A percentile compares a stretch with the other conserved stretches of the same genome.
phyloP scores from a whole-genome alignment of 2,113 vertebrate genomes.

The Istiophorus platypterus region DNA sequence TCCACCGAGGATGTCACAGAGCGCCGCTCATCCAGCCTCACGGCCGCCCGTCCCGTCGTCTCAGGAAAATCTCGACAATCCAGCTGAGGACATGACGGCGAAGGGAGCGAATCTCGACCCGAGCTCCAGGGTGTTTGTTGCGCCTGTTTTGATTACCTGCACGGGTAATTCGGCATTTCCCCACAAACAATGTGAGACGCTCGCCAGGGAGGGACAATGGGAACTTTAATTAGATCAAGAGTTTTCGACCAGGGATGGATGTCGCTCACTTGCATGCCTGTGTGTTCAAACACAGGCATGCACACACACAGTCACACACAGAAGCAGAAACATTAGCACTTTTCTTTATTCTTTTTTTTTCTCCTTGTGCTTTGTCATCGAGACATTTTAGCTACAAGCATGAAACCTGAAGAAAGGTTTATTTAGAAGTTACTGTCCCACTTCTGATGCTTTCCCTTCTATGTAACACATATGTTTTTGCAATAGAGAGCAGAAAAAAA shows the following conservation, averaged over 20 bases:
- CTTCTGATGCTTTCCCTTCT: conserved; percentile 24
- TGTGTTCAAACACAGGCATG: conserved; percentile 6
- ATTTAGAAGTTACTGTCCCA: conserved; percentile 7
- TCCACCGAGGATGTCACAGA: conserved; percentile 31
- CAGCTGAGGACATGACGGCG: neutral
- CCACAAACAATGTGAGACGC: conserved; percentile 36
- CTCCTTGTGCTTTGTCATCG: conserved; percentile 3
- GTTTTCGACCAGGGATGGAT: conserved; percentile 30
- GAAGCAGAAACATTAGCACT: neutral
- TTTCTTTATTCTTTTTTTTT: conserved; percentile 23
- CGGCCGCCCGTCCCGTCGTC: too few species aligned
- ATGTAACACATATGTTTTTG: neutral
- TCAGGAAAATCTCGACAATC: neutral
- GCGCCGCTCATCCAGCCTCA: neutral
- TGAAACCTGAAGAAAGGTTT: conserved; percentile 36
- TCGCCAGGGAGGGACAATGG: conserved; percentile 70
- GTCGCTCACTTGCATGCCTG: neutral
- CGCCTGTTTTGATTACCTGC: conserved; percentile 58
- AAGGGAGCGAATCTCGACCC: neutral
- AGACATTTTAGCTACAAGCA: conserved; percentile 14
- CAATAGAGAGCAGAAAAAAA: neutral
- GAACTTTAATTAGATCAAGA: conserved; percentile 69
- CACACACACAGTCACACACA: neutral
- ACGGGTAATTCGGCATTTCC: conserved; percentile 52
- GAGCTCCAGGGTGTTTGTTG: neutral